These are phyloP conservation scores for Lycopodina hypogea DNA, from an alignment of 37 sponge, comb jelly and placozoan genomes.

Conservation along the genomic window DNA sequence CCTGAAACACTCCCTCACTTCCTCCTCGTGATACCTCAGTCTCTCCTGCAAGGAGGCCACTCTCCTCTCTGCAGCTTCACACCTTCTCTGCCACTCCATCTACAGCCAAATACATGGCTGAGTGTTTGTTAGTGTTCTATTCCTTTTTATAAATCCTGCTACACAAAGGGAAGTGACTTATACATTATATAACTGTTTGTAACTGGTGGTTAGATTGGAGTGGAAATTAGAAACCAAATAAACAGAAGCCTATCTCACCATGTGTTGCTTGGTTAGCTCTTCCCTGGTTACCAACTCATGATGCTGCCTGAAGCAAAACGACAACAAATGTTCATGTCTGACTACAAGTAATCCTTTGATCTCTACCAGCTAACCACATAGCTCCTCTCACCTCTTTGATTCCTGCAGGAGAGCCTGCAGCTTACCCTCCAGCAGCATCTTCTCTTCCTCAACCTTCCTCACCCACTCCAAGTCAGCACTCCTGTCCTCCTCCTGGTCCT, in stretches of 20 bases:
- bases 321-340: background rate
- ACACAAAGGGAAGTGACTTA: too few relatives aligned
- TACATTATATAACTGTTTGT: too few relatives aligned
- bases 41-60: slow-evolving; percentile 14
- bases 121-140: too few relatives aligned
- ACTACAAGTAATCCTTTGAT: background rate
- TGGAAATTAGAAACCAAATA: too few relatives aligned
- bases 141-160: too few relatives aligned
- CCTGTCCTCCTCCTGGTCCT: too few relatives aligned
- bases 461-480: too few relatives aligned
- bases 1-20: background rate
- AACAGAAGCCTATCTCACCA: background rate
- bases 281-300: background rate
- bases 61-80: background rate
- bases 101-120: too few relatives aligned
- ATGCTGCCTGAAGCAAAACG: background rate
- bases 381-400: background rate
- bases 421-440: background rate
- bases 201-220: too few relatives aligned
- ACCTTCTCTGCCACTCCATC: slow-evolving; percentile 14
- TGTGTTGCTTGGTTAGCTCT: background rate
- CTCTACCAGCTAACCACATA: too few relatives aligned
- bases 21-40: background rate
- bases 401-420: background rate
- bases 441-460: background rate